Percentiles rank a stretch among this genome's conserved stretches.
phyloP scores from a whole-genome alignment of 2,797 vertebrate genomes.

The Coregonus ussuriensis region DNA sequence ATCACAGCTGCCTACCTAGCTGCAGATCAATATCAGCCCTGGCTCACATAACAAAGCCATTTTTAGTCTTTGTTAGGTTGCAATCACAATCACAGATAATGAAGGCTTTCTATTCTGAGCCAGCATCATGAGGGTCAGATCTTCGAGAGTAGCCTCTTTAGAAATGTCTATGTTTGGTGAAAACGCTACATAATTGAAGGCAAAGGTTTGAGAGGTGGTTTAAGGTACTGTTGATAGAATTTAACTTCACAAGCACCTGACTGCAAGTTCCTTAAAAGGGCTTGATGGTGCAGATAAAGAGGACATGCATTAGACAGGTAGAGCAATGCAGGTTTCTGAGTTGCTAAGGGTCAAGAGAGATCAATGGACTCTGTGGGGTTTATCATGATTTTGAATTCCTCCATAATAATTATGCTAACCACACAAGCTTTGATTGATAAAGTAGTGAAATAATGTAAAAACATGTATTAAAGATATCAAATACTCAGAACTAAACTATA shows the following conservation, averaged over 20 bases:
- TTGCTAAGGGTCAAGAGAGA: no score
- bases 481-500: not conserved
- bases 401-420: no score
- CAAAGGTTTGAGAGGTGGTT: not conserved
- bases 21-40: slow-evolving; percentile 40
- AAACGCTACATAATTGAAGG: not conserved
- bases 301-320: no score
- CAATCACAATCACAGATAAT: slow-evolving; percentile 44
- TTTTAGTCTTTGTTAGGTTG: slow-evolving; percentile 30
- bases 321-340: no score
- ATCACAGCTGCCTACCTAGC: slow-evolving; percentile 22
- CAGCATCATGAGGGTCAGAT: slow-evolving; percentile 23
- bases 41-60: slow-evolving; percentile 43
- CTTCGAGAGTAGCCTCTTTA: slow-evolving; percentile 11
- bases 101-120: slow-evolving; percentile 24
- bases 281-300: no score
- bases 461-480: not conserved
- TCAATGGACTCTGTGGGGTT: no score
- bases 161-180: slow-evolving; percentile 30
- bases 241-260: not conserved
- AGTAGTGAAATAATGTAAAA: not conserved
- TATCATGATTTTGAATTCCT: no score
- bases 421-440: not conserved
- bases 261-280: not conserved
- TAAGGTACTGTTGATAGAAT: not conserved